These are phyloP conservation scores for Armadillidium nasatum DNA, from an alignment of 1,140 invertebrate genomes.

Conservation along the genomic window DNA sequence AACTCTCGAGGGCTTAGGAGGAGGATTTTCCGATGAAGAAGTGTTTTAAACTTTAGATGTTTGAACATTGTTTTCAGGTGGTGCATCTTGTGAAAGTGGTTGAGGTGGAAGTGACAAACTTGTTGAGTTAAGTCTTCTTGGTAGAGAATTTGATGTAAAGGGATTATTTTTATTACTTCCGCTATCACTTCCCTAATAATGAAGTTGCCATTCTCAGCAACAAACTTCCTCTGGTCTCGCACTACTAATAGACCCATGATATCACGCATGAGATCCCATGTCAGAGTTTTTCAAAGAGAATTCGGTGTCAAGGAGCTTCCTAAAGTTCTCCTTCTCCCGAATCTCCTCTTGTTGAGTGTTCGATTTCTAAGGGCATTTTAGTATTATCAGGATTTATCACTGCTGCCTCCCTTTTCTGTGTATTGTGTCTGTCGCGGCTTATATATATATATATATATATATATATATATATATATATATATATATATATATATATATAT, in stretches of 20 bases:
- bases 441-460: no score
- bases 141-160: conserved; percentile 38
- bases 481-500: no score
- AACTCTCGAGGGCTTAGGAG: conserved; percentile 40
- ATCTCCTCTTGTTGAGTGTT: no score
- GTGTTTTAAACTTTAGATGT: no score
- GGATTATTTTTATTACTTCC: conserved; percentile 32
- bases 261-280: conserved; percentile 85
- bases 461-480: no score
- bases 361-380: no score
- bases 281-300: conserved; percentile 72
- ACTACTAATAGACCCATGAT: conserved; percentile 77
- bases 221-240: conserved; percentile 76
- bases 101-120: conserved; percentile 31
- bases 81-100: conserved; percentile 6
- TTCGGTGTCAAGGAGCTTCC: conserved; percentile 70
- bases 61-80: background rate
- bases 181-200: conserved; percentile 64
- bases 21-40: no score
- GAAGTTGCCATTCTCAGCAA: conserved; percentile 70
- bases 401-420: no score
- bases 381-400: no score
- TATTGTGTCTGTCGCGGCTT: no score
- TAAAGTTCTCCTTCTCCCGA: no score
- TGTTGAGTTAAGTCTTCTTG: conserved; percentile 34